These are phyloP conservation scores for Cotesia chilonis DNA, from an alignment of 1,140 invertebrate species.

Conservation along the genomic window DNA sequence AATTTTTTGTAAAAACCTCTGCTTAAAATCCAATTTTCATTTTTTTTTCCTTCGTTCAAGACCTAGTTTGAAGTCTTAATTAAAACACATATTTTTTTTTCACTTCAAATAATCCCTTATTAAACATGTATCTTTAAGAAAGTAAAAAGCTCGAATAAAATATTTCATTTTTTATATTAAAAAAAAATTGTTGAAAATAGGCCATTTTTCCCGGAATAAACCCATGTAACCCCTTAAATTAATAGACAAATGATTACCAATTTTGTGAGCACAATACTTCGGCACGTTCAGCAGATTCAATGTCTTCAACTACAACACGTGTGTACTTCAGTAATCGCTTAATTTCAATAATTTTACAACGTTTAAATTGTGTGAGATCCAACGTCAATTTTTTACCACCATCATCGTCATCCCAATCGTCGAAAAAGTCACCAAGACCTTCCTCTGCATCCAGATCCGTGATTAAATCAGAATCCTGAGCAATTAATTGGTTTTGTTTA, in stretches of 20 bases:
- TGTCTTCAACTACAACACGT: slow-evolving; percentile 58
- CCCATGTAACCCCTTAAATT: too few relatives aligned
- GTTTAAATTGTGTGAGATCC: slow-evolving; percentile 61
- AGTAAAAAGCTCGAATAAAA: too few relatives aligned
- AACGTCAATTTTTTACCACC: slow-evolving; percentile 41
- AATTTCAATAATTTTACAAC: slow-evolving; percentile 61
- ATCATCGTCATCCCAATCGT: slow-evolving; percentile 48
- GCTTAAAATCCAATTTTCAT: too few relatives aligned
- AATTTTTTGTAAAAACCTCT: too few relatives aligned
- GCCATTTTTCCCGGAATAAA: too few relatives aligned
- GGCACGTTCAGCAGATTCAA: slow-evolving; percentile 48
- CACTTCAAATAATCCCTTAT: too few relatives aligned
- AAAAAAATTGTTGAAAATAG: too few relatives aligned
- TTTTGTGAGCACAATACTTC: slow-evolving; percentile 53
- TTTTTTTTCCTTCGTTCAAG: too few relatives aligned
- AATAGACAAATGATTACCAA: slow-evolving; percentile 38
- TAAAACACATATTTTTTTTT: too few relatives aligned
- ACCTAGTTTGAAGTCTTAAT: too few relatives aligned
- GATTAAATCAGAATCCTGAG: background rate
- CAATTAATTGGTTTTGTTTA: background rate
- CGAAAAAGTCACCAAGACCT: slow-evolving; percentile 51
- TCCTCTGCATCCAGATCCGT: slow-evolving; percentile 17
- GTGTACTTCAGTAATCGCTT: slow-evolving; percentile 41
- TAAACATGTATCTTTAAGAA: too few relatives aligned
- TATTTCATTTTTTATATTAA: too few relatives aligned